Percentiles rank a stretch among this genome's conserved stretches.
phyloP scores from a whole-genome alignment of 2,888 invertebrate species.

The Unio delphinus region DNA sequence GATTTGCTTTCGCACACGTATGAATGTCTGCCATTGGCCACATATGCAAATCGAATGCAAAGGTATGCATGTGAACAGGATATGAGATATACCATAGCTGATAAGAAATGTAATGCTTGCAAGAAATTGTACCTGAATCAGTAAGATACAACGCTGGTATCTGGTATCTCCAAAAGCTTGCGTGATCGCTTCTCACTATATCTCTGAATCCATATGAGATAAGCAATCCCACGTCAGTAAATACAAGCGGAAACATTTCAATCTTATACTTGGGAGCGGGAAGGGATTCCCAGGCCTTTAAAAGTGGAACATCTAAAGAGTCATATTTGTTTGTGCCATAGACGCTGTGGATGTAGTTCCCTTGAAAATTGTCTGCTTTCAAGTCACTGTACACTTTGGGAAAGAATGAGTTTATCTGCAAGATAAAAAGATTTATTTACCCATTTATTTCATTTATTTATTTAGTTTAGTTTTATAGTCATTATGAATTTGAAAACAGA shows the following conservation, averaged over 20 bases:
- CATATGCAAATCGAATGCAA: too few species aligned
- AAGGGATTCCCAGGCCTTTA: slow-evolving; percentile 2
- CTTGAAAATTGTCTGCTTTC: slow-evolving; percentile 9
- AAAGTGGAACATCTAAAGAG: not conserved
- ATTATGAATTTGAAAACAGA: too few species aligned
- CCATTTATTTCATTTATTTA: not conserved
- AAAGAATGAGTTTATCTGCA: slow-evolving; percentile 7
- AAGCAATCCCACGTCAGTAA: too few species aligned
- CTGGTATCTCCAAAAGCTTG: slow-evolving; percentile 11
- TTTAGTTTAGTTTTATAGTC: not conserved
- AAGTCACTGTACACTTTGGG: slow-evolving; percentile 10
- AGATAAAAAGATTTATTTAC: not conserved
- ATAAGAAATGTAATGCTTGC: too few species aligned
- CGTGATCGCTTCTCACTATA: slow-evolving; percentile 23
- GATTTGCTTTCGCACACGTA: too few species aligned
- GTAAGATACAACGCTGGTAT: slow-evolving; percentile 19
- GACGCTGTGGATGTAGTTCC: slow-evolving; percentile 18
- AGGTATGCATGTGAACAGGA: too few species aligned
- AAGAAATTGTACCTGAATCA: slow-evolving; percentile 16
- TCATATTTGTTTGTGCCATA: slow-evolving; percentile 9
- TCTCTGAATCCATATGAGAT: not conserved
- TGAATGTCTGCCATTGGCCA: too few species aligned
- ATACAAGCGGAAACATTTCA: slow-evolving; percentile 4
- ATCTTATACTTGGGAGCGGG: slow-evolving; percentile 3
- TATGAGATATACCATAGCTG: too few species aligned